Evolutionary conservation across 1,140 invertebrate genomes (phyloP).

Genomic region (Drosophila nigrodunni): DNA sequence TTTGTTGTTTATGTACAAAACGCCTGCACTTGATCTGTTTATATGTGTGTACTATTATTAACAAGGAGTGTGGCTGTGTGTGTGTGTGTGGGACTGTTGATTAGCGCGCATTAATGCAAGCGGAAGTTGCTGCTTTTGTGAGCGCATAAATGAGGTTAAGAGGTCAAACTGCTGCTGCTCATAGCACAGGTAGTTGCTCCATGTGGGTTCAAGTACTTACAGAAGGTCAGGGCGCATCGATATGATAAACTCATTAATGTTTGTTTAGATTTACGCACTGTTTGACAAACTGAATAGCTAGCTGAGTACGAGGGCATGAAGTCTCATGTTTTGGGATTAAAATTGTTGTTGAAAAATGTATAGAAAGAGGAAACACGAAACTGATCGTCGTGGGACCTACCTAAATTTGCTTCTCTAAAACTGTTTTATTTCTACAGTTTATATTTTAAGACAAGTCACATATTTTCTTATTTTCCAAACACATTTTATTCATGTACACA

Average conservation of each 20-base stretch:
- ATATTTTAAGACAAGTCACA: too few relatives aligned
- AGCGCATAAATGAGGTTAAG: conserved; percentile 42
- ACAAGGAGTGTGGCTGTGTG: background rate
- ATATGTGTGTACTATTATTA: conserved; percentile 3
- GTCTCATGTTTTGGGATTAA: too few relatives aligned
- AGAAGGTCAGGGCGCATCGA: conserved; percentile 16
- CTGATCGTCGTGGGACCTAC: too few relatives aligned
- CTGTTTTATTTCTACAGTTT: too few relatives aligned
- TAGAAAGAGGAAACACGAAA: too few relatives aligned
- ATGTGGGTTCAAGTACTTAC: conserved; percentile 9
- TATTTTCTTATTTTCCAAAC: too few relatives aligned
- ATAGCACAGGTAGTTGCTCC: background rate
- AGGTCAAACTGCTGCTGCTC: conserved; percentile 2
- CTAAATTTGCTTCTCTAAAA: too few relatives aligned
- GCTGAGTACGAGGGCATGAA: background rate
- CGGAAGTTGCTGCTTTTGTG: conserved; percentile 19
- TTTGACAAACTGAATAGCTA: conserved; percentile 10
- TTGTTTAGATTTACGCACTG: conserved; percentile 24
- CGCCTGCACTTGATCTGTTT: background rate
- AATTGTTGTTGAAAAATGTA: too few relatives aligned
- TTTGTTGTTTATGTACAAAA: conserved; percentile 6
- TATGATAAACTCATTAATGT: conserved; percentile 20
- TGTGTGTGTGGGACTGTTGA: conserved; percentile 6
- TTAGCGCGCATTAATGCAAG: conserved; percentile 28
- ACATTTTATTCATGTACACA: too few relatives aligned